Evolutionary conservation across 2,888 invertebrate genomes (phyloP).

Genomic region (Heterodera filipjevi): DNA sequence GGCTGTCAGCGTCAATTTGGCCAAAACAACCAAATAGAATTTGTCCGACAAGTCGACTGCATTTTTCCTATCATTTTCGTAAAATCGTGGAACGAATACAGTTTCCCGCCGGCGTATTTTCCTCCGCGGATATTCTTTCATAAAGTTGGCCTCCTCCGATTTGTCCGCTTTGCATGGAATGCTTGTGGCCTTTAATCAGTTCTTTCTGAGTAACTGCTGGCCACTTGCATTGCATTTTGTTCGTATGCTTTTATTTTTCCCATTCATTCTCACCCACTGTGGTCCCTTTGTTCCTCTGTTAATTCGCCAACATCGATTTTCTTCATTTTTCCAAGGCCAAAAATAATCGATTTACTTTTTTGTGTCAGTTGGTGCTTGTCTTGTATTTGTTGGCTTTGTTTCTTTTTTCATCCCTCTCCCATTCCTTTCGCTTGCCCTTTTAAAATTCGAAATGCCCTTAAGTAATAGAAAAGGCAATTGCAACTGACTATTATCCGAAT

Average conservation of each 20-base stretch:
- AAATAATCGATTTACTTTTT: background rate
- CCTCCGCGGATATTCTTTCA: conserved; percentile 2
- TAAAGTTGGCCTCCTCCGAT: background rate
- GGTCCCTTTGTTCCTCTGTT: no score
- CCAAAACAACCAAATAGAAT: conserved; percentile 5
- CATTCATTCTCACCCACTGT: no score
- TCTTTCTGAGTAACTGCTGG: background rate
- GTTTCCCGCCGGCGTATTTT: conserved; percentile 6
- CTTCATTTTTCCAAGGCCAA: background rate
- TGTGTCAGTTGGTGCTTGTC: background rate
- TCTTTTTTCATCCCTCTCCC: no score
- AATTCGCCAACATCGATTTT: background rate
- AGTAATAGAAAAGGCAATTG: no score
- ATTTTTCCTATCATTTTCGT: conserved; percentile 9
- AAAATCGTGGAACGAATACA: background rate
- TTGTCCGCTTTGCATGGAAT: background rate
- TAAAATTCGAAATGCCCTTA: no score
- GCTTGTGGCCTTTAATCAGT: background rate
- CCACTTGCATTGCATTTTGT: background rate
- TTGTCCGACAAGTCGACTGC: background rate
- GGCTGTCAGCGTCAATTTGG: background rate
- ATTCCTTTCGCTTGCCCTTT: no score
- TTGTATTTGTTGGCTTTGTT: background rate
- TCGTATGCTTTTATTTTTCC: no score
- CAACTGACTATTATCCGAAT: no score